These are phyloP conservation scores for Litocranius walleri DNA, from an alignment of 2,113 vertebrate genomes.

Conservation along the genomic window DNA sequence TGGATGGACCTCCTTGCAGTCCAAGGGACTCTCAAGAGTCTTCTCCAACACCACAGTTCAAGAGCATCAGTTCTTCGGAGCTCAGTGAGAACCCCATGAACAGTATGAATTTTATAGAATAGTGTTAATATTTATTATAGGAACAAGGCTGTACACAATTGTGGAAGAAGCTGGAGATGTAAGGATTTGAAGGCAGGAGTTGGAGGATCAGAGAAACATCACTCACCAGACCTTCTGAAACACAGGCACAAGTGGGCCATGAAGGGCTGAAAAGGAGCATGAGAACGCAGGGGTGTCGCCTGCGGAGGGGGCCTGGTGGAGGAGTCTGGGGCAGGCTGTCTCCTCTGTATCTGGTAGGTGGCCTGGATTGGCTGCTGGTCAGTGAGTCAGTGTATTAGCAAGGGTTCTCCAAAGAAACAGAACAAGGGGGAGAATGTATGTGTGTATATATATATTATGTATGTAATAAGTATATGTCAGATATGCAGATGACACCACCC, in stretches of 20 bases:
- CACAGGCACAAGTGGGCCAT: neutral
- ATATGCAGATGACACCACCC: no score
- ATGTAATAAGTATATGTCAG: no score
- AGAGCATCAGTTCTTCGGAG: no score
- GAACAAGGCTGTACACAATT: neutral
- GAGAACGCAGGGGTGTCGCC: no score
- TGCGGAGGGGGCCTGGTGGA: rapidly evolving
- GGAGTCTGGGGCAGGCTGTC: neutral
- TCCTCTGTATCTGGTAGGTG: neutral
- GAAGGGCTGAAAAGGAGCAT: neutral
- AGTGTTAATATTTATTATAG: neutral
- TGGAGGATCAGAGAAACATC: neutral
- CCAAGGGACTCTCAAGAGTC: no score
- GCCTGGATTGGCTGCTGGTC: neutral
- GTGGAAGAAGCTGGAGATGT: neutral
- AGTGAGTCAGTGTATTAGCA: neutral
- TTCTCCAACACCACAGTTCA: no score
- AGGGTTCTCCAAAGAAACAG: neutral
- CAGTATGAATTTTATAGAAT: neutral
- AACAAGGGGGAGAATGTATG: neutral
- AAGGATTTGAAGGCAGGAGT: neutral
- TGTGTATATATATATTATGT: neutral
- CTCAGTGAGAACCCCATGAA: neutral
- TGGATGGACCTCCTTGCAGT: no score
- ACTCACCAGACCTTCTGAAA: neutral